Evolutionary conservation across 2,888 invertebrate genomes (phyloP).

Genomic region (Molanna angustata): DNA sequence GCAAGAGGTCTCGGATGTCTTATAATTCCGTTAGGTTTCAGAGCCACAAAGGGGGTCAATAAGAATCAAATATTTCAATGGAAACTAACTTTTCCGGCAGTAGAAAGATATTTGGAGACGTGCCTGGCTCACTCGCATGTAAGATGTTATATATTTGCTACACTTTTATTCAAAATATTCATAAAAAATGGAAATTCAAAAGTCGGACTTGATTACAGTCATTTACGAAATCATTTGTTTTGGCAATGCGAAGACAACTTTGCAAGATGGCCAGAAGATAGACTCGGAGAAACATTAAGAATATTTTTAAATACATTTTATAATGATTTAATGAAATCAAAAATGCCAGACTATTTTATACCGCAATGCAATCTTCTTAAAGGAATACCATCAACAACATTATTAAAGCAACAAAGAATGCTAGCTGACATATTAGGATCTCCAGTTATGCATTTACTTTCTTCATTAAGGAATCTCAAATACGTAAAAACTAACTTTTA

Average conservation of each 20-base stretch:
- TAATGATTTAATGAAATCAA: slow-evolving; percentile 57
- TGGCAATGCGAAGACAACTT: slow-evolving; percentile 75
- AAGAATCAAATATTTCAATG: slow-evolving; percentile 68
- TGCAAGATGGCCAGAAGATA: slow-evolving; percentile 70
- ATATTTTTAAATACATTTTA: slow-evolving; percentile 63
- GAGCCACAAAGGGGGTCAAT: slow-evolving; percentile 60
- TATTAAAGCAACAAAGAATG: slow-evolving; percentile 63
- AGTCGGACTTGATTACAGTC: slow-evolving; percentile 65
- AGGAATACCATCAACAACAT: slow-evolving; percentile 61
- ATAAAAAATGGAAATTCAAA: slow-evolving; percentile 63
- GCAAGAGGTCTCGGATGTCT: slow-evolving; percentile 66
- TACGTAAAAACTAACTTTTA: slow-evolving; percentile 61
- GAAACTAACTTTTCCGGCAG: slow-evolving; percentile 74
- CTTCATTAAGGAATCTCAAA: slow-evolving; percentile 66
- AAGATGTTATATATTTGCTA: slow-evolving; percentile 65
- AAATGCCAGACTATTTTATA: slow-evolving; percentile 72
- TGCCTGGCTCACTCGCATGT: slow-evolving; percentile 69
- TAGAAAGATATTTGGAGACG: slow-evolving; percentile 71
- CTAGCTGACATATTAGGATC: slow-evolving; percentile 68
- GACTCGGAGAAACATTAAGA: slow-evolving; percentile 65
- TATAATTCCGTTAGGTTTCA: slow-evolving; percentile 67
- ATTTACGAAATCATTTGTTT: slow-evolving; percentile 71
- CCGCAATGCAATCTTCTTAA: slow-evolving; percentile 70
- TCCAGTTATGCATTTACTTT: slow-evolving; percentile 67
- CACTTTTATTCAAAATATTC: slow-evolving; percentile 70